Conservation (phyloP, 1,140 invertebrate species). For the Bombyx mandarina region DNA sequence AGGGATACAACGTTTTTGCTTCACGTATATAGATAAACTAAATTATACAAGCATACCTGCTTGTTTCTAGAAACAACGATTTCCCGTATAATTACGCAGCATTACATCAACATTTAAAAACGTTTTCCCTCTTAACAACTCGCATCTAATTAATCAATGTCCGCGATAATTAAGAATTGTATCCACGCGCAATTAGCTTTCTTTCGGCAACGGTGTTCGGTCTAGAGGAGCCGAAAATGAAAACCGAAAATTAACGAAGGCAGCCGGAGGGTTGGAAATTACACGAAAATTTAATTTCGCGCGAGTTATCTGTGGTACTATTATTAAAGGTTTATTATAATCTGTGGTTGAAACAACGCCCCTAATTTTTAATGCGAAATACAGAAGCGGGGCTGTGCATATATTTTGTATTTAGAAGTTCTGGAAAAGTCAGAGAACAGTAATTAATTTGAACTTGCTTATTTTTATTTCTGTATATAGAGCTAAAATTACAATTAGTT, state of each 20-base stretch:
- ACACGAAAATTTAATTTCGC: slow-evolving; percentile 1
- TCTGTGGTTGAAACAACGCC: not conserved
- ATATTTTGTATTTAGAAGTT: too few relatives aligned
- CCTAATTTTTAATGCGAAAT: too few relatives aligned
- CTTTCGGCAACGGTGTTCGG: slow-evolving; percentile 9
- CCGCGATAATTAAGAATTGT: slow-evolving; percentile 13
- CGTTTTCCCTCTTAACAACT: slow-evolving; percentile 14
- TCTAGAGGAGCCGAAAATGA: slow-evolving; percentile 6
- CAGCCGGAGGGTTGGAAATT: slow-evolving; percentile 6
- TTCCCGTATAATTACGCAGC: not conserved
- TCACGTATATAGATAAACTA: too few relatives aligned
- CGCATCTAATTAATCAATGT: slow-evolving; percentile 27
- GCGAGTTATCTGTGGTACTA: not conserved
- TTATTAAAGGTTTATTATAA: slow-evolving; percentile 2
- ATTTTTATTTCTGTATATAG: too few relatives aligned
- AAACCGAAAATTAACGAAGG: slow-evolving; percentile 10
- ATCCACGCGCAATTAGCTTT: slow-evolving; percentile 31
- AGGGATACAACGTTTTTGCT: too few relatives aligned
- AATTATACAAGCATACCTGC: too few relatives aligned
- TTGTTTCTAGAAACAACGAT: too few relatives aligned
- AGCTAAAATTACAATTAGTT: too few relatives aligned
- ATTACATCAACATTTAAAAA: not conserved
- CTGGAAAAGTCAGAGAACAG: too few relatives aligned
- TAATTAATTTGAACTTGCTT: too few relatives aligned
- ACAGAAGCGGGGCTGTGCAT: too few relatives aligned